A percentile compares a stretch with the other conserved stretches of the same genome.
These are phyloP conservation scores for Folsomia candida DNA, from an alignment of 2,888 invertebrate species.

Conservation along the genomic window DNA sequence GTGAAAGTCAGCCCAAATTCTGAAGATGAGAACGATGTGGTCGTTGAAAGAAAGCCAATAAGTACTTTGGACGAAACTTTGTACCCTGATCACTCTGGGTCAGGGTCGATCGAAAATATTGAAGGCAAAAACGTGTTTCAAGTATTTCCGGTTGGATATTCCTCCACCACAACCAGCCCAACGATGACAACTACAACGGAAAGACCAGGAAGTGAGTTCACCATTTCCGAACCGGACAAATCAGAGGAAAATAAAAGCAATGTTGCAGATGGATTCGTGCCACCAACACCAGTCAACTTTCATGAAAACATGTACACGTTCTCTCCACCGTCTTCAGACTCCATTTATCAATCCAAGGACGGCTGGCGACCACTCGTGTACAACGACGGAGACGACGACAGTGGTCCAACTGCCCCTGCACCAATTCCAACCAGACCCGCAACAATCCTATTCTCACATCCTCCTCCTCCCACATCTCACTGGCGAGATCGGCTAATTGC, in stretches of 20 bases:
- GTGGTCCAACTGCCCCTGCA: not conserved
- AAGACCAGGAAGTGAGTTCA: not conserved
- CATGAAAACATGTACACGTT: conserved; percentile 46
- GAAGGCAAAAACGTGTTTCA: conserved; percentile 8
- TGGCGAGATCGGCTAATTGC: conserved; percentile 1
- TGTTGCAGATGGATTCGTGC: conserved; percentile 31
- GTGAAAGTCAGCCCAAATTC: not conserved
- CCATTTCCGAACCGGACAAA: conserved; percentile 11
- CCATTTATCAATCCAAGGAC: conserved; percentile 39
- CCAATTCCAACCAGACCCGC: conserved; percentile 3
- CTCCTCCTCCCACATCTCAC: not conserved
- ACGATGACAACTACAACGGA: not conserved
- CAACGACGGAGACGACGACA: conserved; percentile 15
- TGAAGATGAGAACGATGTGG: conserved; percentile 2
- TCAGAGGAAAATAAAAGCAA: conserved; percentile 3
- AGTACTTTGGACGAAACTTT: not conserved
- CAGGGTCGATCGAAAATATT: not conserved
- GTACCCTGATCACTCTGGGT: not conserved
- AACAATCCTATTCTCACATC: not conserved
- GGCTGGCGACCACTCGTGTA: conserved; percentile 47
- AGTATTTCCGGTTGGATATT: conserved; percentile 7
- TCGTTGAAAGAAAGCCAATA: not conserved
- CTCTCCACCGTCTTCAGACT: conserved; percentile 23
- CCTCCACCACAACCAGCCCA: not conserved
- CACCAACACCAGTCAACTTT: conserved; percentile 43